Conservation (phyloP, 1,140 invertebrate genomes). For the Streblospio benedicti region DNA sequence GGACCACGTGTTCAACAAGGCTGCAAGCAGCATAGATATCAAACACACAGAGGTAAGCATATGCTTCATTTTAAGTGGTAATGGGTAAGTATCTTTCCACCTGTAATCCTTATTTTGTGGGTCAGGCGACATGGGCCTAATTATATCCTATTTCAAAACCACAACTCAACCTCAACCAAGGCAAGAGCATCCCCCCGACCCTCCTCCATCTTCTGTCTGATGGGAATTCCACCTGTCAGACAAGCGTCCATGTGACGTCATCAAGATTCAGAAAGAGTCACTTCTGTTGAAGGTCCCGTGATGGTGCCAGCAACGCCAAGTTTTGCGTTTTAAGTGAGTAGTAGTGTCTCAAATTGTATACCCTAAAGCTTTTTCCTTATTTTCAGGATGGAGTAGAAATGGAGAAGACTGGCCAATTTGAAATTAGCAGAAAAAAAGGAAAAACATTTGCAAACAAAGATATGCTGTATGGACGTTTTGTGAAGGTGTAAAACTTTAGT, state of each 20-base stretch:
- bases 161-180: no score
- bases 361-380: conserved; percentile 42
- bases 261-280: no score
- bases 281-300: no score
- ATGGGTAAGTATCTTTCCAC: conserved; percentile 28
- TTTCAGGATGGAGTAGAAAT: conserved; percentile 43
- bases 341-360: no score
- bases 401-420: conserved; percentile 39
- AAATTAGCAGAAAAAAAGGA: conserved; percentile 15
- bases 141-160: no score
- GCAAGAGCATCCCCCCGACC: no score
- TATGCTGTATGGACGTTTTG: conserved; percentile 50
- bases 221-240: no score
- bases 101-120: conserved; percentile 37
- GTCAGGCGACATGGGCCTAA: no score
- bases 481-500: conserved; percentile 44
- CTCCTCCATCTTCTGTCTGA: no score
- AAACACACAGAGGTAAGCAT: conserved; percentile 28
- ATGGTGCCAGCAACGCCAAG: no score
- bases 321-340: no score
- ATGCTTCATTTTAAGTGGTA: not conserved
- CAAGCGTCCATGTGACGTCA: no score
- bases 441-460: conserved; percentile 22
- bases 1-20: conserved; percentile 66
- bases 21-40: conserved; percentile 57